Base-by-base conservation (phyloP, 2,113 vertebrate species). In the Sorex araneus region DNA sequence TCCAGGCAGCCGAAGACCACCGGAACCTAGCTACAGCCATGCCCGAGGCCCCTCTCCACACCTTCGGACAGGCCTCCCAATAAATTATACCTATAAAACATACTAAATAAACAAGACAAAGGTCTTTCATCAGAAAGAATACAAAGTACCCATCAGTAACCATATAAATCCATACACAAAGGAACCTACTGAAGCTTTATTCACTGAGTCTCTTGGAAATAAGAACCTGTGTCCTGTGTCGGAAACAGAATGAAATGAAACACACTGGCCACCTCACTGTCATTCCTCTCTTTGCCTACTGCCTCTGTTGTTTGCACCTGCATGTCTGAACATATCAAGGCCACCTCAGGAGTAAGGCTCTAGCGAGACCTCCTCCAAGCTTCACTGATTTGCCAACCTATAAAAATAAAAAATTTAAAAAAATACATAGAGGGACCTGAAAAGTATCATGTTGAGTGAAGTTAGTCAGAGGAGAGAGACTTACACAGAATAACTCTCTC, bases 51-150 rank as follows among this genome's bases (percentile, higher is more conserved):
- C n/a, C n/a, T n/a, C n/a, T n/a, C n/a, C n/a, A n/a, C n/a, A n/a
- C n/a, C n/a, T n/a, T n/a, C n/a, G n/a, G n/a, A n/a, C n/a, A n/a
- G n/a, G n/a, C n/a, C 87, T 18, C 9, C 69, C 7, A 76, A 19
- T 23, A 54, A 93, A 85, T 27, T 60, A 57, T 82, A 67, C 28
- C 60, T 66, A 69, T 19, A 82, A 43, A 78, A 23, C 30, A 7
- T 67, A 84, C 27, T 75, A 21, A 93, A 34, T 77, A 93, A 67
- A 40, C 54, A 90, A 89, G 21, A 83, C 43, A 50, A 15, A 60
- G 16, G 45, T 10, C 23, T 12, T 73, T 73, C 12, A 47, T 87
- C 47, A 60, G 86, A 89, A 9, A 86, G 43, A 40, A 66, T 40
- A 28, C 7, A 69, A 4, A 7, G 11, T 43, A 77, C 40, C 16